These are phyloP conservation scores for Zygothrica quintamaculata DNA, from an alignment of 2,888 invertebrate genomes.

Conservation along the genomic window DNA sequence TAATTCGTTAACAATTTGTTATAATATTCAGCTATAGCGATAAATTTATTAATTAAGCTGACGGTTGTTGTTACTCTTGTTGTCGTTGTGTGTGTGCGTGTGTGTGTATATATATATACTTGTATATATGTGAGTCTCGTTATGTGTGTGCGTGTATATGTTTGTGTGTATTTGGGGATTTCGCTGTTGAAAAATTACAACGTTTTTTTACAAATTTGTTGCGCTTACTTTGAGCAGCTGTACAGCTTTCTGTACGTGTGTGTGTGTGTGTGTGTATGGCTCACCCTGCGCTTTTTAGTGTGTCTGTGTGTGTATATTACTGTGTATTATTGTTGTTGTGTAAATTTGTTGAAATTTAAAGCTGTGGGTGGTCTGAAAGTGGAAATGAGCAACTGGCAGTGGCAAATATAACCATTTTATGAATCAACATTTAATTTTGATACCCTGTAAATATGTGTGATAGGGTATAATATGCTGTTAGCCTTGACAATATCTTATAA, in stretches of 20 bases:
- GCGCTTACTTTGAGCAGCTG: conserved; percentile 58
- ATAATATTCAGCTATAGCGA: conserved; percentile 81
- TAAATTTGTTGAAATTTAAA: conserved; percentile 78
- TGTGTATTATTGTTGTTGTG: conserved; percentile 44
- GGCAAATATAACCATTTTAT: conserved; percentile 61
- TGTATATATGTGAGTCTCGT: not conserved
- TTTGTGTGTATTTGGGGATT: conserved; percentile 36
- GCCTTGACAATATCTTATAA: not conserved
- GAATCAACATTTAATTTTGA: conserved; percentile 51
- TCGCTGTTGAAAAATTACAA: conserved; percentile 64
- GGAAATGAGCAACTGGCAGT: conserved; percentile 52
- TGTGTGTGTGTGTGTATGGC: conserved; percentile 24
- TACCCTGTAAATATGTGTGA: conserved; percentile 13
- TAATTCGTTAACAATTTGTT: conserved; percentile 83
- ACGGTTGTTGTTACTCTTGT: conserved; percentile 63
- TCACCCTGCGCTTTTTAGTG: conserved; percentile 9
- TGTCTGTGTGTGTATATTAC: conserved; percentile 25
- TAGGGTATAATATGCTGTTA: conserved; percentile 1
- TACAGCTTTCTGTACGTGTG: conserved; percentile 16
- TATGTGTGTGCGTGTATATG: conserved; percentile 14
- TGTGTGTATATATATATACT: too few relatives aligned
- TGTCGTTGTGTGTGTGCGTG: conserved; percentile 3
- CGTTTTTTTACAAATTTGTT: conserved; percentile 62
- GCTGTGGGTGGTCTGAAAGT: conserved; percentile 79
- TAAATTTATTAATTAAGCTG: conserved; percentile 84